These are phyloP conservation scores for Turritopsis rubra DNA, from an alignment of 30 jellyfish, hydroid and myxozoan species.

Conservation along the genomic window DNA sequence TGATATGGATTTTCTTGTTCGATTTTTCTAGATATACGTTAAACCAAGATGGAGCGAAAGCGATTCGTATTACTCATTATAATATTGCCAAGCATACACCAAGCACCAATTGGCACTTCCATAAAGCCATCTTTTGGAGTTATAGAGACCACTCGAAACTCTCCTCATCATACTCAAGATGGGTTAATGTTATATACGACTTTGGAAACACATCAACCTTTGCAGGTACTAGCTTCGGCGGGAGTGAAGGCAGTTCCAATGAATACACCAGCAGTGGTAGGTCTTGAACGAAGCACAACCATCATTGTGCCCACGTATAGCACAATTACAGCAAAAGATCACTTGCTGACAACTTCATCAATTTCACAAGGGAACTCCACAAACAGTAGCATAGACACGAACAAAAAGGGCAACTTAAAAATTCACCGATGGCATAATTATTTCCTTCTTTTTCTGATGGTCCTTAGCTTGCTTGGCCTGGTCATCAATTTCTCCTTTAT, in stretches of 20 bases:
- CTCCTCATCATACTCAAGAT: too few species aligned
- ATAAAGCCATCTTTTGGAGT: background rate
- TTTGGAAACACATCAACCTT: background rate
- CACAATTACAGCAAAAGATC: background rate
- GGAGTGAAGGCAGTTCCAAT: background rate
- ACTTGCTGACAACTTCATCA: background rate
- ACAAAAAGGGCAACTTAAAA: background rate
- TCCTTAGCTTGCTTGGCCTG: slow-evolving; percentile 51
- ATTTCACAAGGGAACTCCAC: background rate
- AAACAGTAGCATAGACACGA: background rate
- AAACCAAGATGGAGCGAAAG: background rate
- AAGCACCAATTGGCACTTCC: background rate
- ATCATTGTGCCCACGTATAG: background rate
- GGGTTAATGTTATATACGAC: too few species aligned
- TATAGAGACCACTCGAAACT: background rate
- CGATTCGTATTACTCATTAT: background rate
- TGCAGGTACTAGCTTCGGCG: background rate
- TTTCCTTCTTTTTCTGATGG: slow-evolving; percentile 21
- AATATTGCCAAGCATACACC: background rate
- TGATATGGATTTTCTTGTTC: background rate
- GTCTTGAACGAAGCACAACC: background rate
- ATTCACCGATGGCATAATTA: background rate
- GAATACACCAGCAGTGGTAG: background rate
- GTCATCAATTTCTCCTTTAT: slow-evolving; percentile 45
- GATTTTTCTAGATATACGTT: background rate